Percentiles rank a stretch among this genome's conserved stretches.
Evolutionary conservation across 2,888 invertebrate species (phyloP).

Genomic region (Diadromus collaris): DNA sequence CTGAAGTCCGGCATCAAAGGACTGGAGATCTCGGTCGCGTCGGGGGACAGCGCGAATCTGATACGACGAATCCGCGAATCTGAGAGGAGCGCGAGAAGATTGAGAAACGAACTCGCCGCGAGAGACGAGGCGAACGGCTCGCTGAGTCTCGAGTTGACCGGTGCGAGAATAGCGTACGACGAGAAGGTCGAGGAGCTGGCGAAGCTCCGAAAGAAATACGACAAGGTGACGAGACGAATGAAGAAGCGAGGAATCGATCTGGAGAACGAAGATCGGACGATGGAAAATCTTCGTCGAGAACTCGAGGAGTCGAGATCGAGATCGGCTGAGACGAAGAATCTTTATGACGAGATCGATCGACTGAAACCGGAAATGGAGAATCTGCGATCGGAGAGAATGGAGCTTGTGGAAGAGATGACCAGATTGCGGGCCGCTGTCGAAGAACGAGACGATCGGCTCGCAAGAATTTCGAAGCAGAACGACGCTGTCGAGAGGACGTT

Average conservation of each 20-base stretch:
- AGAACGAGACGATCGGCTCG: slow-evolving; percentile 60
- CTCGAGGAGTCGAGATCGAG: slow-evolving; percentile 44
- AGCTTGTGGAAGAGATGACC: slow-evolving; percentile 54
- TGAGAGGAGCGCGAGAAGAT: slow-evolving; percentile 55
- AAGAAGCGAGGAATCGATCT: slow-evolving; percentile 41
- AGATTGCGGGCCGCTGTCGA: slow-evolving; percentile 51
- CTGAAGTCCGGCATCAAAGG: slow-evolving; percentile 63
- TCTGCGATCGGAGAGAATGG: slow-evolving; percentile 54
- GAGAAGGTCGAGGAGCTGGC: slow-evolving; percentile 54
- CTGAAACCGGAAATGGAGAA: slow-evolving; percentile 46
- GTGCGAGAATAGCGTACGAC: slow-evolving; percentile 46
- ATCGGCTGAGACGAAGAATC: slow-evolving; percentile 50
- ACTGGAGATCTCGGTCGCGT: slow-evolving; percentile 60
- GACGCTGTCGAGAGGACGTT: slow-evolving; percentile 46
- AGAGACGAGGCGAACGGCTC: slow-evolving; percentile 50
- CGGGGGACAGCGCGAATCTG: slow-evolving; percentile 53
- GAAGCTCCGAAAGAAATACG: slow-evolving; percentile 32
- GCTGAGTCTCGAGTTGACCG: slow-evolving; percentile 52
- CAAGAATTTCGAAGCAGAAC: slow-evolving; percentile 51
- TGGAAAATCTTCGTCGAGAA: slow-evolving; percentile 50
- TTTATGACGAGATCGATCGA: slow-evolving; percentile 54
- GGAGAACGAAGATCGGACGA: slow-evolving; percentile 43
- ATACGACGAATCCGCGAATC: slow-evolving; percentile 63
- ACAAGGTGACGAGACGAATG: slow-evolving; percentile 44
- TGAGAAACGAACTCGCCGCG: slow-evolving; percentile 52